These are phyloP conservation scores for Paramisgurnus dabryanus DNA, from an alignment of 2,113 vertebrate species.

Conservation along the genomic window DNA sequence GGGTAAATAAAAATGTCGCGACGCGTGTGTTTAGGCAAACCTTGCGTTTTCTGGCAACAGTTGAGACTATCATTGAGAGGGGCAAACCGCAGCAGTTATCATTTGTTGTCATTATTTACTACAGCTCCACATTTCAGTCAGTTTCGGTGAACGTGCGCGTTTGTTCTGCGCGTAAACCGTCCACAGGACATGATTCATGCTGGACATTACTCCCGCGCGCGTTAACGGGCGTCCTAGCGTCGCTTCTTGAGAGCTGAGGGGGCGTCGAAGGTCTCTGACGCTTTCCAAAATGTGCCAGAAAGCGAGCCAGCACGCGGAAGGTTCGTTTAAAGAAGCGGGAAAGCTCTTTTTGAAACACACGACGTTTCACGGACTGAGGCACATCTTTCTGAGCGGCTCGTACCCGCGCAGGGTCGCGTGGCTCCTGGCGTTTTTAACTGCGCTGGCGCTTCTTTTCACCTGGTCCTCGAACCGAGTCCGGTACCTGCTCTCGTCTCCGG, in stretches of 20 bases:
- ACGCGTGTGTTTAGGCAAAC: neutral
- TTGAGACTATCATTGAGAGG: slow-evolving; percentile 3
- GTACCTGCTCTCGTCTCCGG: slow-evolving; percentile 79
- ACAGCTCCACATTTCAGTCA: neutral
- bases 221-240: neutral
- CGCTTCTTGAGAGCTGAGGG: neutral
- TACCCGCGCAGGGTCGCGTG: slow-evolving; percentile 78
- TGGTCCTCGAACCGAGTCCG: slow-evolving; percentile 80
- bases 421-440: slow-evolving; percentile 75
- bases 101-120: neutral
- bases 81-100: neutral
- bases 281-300: slow-evolving; percentile 71
- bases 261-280: neutral
- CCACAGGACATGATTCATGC: neutral
- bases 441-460: slow-evolving; percentile 75
- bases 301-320: slow-evolving; percentile 60
- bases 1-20: neutral
- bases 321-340: slow-evolving; percentile 71
- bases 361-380: slow-evolving; percentile 76
- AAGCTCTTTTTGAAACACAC: slow-evolving; percentile 75
- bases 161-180: neutral
- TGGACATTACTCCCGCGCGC: neutral
- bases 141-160: neutral
- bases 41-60: slow-evolving; percentile 13
- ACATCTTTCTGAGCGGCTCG: slow-evolving; percentile 76